Percentiles rank a stretch among this genome's conserved stretches.
phyloP scores from a whole-genome alignment of 2,797 vertebrate genomes.

The Neopelma chrysocephalum region DNA sequence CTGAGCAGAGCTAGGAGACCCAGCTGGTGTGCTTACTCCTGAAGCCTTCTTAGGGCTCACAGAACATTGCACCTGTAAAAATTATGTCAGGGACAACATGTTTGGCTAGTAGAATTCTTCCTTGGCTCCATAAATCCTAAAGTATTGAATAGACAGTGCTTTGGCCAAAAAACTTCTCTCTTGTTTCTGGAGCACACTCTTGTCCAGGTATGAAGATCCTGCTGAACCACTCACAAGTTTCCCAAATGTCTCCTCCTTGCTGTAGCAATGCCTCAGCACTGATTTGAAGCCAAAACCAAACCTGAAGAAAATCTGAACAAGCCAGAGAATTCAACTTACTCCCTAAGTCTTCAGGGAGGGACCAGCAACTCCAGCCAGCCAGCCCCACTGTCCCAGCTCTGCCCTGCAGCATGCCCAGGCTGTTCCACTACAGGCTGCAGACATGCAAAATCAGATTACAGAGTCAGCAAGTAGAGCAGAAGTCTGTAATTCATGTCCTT shows the following conservation, averaged over 20 bases:
- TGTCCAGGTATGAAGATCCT: background rate
- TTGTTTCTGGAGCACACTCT: background rate
- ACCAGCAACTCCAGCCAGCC: background rate
- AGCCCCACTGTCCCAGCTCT: background rate
- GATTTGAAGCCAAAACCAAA: background rate
- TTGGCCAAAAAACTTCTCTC: background rate
- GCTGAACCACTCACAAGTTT: background rate
- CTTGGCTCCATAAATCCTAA: background rate
- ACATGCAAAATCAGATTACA: background rate
- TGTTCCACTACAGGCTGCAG: background rate
- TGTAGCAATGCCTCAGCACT: background rate
- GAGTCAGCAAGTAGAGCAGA: background rate
- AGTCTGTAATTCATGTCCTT: background rate
- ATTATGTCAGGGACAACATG: background rate
- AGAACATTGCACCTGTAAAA: background rate
- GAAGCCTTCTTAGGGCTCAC: background rate
- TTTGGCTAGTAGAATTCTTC: background rate
- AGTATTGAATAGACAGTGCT: background rate
- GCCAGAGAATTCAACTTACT: background rate
- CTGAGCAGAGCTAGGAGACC: background rate
- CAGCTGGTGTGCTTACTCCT: background rate
- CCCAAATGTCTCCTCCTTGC: background rate
- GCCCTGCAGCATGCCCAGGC: background rate
- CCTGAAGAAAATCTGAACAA: background rate
- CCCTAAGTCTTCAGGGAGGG: background rate